Percentiles rank a stretch among this genome's conserved stretches.
phyloP scores from a whole-genome alignment of 2,888 invertebrate species.

The Apotomis capreana region DNA sequence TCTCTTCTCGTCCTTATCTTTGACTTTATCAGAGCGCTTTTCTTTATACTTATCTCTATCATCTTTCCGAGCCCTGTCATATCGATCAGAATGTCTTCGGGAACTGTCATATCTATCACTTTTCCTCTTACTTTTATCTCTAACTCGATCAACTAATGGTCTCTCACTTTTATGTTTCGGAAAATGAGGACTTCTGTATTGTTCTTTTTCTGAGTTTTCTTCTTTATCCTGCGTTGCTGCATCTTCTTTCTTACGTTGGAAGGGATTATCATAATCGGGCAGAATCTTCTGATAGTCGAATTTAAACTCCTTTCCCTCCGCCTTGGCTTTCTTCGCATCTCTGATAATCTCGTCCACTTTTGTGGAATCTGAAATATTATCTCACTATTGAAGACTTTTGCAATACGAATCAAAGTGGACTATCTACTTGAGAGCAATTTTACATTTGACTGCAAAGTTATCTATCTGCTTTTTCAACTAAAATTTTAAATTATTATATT shows the following conservation, averaged over 20 bases:
- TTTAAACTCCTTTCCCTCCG: slow-evolving; percentile 73
- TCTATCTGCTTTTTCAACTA: not conserved
- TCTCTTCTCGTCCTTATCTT: slow-evolving; percentile 38
- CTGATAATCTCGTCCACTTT: slow-evolving; percentile 75
- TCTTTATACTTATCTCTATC: slow-evolving; percentile 46
- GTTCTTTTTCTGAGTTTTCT: slow-evolving; percentile 46
- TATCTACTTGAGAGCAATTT: slow-evolving; percentile 30
- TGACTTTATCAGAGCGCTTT: slow-evolving; percentile 25
- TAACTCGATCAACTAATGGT: slow-evolving; percentile 37
- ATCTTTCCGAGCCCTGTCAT: slow-evolving; percentile 49
- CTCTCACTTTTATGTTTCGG: slow-evolving; percentile 32
- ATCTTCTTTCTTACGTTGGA: slow-evolving; percentile 69
- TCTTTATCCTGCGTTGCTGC: slow-evolving; percentile 48
- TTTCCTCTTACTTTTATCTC: slow-evolving; percentile 48
- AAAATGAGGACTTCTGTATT: slow-evolving; percentile 26
- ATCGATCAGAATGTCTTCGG: slow-evolving; percentile 47
- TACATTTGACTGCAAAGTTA: slow-evolving; percentile 1
- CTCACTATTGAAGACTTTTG: slow-evolving; percentile 1
- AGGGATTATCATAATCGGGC: slow-evolving; percentile 76
- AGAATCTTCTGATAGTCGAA: slow-evolving; percentile 74
- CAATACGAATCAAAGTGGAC: not conserved
- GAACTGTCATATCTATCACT: slow-evolving; percentile 51
- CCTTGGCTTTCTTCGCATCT: slow-evolving; percentile 73
- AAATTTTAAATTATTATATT: too few species aligned
- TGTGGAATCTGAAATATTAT: slow-evolving; percentile 62